Conservation (phyloP, 2,888 invertebrate genomes). For the Ommatoiulus sabulosus region DNA sequence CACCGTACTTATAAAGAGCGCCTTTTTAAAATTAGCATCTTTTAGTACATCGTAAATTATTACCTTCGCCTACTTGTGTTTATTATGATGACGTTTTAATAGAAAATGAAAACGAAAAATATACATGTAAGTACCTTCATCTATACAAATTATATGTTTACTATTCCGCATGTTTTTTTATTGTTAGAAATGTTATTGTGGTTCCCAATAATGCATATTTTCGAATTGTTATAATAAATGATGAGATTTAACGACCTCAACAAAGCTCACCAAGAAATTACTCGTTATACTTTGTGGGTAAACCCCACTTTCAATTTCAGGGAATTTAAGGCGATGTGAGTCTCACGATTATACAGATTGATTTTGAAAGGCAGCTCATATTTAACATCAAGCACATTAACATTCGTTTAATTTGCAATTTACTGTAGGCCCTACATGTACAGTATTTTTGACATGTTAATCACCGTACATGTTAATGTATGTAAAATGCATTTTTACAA, state of each 20-base stretch:
- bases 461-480: no score
- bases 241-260: not conserved
- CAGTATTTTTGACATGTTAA: no score
- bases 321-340: no score
- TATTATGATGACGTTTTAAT: not conserved
- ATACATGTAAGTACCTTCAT: not conserved
- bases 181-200: not conserved
- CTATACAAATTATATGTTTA: not conserved
- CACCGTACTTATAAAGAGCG: not conserved
- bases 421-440: no score
- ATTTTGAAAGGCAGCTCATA: no score
- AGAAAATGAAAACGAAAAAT: not conserved
- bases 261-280: not conserved
- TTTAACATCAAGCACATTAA: no score
- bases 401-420: no score
- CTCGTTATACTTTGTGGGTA: no score
- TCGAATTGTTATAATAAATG: not conserved
- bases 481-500: no score
- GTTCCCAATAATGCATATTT: not conserved
- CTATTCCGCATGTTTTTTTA: not conserved
- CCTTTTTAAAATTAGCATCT: not conserved
- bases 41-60: not conserved
- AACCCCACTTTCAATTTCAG: no score
- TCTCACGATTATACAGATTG: no score
- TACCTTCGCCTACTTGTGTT: not conserved